Base-by-base conservation (phyloP, 35 echinoderm and acorn worm species). In the Strongylocentrotus purpuratus region DNA sequence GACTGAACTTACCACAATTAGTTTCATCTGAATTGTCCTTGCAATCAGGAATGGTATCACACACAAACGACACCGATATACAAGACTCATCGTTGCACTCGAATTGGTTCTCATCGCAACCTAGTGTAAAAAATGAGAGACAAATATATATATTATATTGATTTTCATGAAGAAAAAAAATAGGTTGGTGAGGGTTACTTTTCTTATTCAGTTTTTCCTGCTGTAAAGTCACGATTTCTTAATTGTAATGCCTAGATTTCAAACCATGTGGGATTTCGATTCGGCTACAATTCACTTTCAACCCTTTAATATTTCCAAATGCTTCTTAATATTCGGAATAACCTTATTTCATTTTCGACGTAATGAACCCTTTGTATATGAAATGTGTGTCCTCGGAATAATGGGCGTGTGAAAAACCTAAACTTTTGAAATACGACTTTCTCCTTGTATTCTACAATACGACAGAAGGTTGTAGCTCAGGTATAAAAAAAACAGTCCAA, bases 21-120 rank as follows among this genome's bases (percentile, higher is more conserved):
- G 13, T 89, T 89, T 89, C 87, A 89, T 89, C 87, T 17, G 87
- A 89, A 46, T 89, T 89, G 33, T 89, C 87, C 11, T 89, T 20
- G 33, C 87, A 89, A 31, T 89, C 20, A n/a, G 87, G 25, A 89
- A 89, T 13, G 20, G n/a, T 89, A 9, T 89, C 87, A 89, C 87
- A 89, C 12, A 45, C 32, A 89, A 89, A 89, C 87, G 87, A 89
- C 5, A 89, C 33, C 14, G 87, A 89, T 45, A 89, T 89, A 89
- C 87, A 89, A 0, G 31, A 45, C 12, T 46, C 87, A 45, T 89
- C 87, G 31, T 46, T 22, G 10, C 87, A 89, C 33, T 89, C 5
- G n/a, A 28, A 87, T 46, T 61, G 59, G 52, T 85, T 90, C 0
- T 31, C 28, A 15, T 47, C 45, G 45, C 95, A 96, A 85, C 35